Evolutionary conservation across 1,140 invertebrate genomes (phyloP).

Genomic region (Listronotus bonariensis): DNA sequence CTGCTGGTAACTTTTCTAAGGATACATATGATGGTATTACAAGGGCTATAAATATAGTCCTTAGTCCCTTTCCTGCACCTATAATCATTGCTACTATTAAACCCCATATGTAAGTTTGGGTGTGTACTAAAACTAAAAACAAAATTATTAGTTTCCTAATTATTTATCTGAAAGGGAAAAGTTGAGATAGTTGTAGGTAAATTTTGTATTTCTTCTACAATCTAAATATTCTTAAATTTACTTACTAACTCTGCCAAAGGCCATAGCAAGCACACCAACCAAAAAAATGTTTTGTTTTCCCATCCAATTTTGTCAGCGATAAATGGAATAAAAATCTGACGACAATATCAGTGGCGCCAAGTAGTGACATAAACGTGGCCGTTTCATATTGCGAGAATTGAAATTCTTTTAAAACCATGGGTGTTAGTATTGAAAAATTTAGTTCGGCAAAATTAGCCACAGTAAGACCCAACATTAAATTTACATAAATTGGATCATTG

Average conservation of each 20-base stretch:
- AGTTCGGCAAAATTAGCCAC: conserved; percentile 70
- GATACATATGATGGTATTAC: conserved; percentile 69
- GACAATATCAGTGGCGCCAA: conserved; percentile 63
- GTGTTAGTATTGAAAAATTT: conserved; percentile 69
- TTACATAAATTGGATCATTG: conserved; percentile 63
- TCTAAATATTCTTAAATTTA: too few species aligned
- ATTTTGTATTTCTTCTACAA: too few species aligned
- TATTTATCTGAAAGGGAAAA: too few species aligned
- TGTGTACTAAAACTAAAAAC: conserved; percentile 48
- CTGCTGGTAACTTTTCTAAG: conserved; percentile 64
- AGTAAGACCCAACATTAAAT: conserved; percentile 69
- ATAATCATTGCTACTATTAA: conserved; percentile 61
- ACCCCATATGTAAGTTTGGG: conserved; percentile 41
- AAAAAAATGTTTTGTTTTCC: conserved; percentile 71
- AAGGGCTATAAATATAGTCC: conserved; percentile 69
- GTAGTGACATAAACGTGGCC: conserved; percentile 64
- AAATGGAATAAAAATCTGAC: conserved; percentile 65
- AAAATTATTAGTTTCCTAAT: conserved; percentile 2
- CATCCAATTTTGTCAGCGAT: conserved; percentile 67
- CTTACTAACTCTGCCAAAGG: conserved; percentile 68
- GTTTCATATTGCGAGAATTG: conserved; percentile 61
- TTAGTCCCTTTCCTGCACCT: conserved; percentile 66
- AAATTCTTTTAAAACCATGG: conserved; percentile 67
- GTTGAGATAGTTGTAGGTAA: too few species aligned
- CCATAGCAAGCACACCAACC: conserved; percentile 66